Percentiles rank a stretch among this genome's conserved stretches.
Evolutionary conservation across 2,113 vertebrate species (phyloP).

Genomic region (Delphinapterus leucas): DNA sequence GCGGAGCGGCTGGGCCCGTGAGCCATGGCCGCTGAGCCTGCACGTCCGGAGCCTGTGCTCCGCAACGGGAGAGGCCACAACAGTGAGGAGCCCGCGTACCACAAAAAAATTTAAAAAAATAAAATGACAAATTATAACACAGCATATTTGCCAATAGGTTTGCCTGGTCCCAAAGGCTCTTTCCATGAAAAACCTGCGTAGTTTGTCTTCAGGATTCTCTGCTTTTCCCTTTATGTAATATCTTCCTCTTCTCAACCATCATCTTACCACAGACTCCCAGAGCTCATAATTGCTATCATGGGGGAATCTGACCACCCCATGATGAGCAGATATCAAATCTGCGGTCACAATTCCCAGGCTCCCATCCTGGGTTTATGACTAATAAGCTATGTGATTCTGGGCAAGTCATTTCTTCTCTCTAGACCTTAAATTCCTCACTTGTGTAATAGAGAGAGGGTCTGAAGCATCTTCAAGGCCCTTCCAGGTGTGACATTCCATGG

Average conservation of each 20-base stretch:
- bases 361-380: background rate
- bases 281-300: background rate
- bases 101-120: too few species aligned
- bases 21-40: too few species aligned
- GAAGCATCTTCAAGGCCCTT: background rate
- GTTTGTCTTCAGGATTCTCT: background rate
- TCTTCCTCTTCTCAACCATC: background rate
- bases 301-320: background rate
- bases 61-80: too few species aligned
- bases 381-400: background rate
- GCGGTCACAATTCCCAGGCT: background rate
- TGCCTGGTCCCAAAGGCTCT: background rate
- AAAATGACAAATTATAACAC: background rate
- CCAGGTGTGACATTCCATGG: background rate
- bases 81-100: too few species aligned
- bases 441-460: background rate
- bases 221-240: background rate
- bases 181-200: background rate
- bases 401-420: background rate
- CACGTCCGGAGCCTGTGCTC: too few species aligned
- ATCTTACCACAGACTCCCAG: background rate
- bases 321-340: background rate
- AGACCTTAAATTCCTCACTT: background rate
- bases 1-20: too few species aligned
- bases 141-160: background rate